These are phyloP conservation scores for Bufo bufo DNA, from an alignment of 2,113 vertebrate genomes.

Conservation along the genomic window DNA sequence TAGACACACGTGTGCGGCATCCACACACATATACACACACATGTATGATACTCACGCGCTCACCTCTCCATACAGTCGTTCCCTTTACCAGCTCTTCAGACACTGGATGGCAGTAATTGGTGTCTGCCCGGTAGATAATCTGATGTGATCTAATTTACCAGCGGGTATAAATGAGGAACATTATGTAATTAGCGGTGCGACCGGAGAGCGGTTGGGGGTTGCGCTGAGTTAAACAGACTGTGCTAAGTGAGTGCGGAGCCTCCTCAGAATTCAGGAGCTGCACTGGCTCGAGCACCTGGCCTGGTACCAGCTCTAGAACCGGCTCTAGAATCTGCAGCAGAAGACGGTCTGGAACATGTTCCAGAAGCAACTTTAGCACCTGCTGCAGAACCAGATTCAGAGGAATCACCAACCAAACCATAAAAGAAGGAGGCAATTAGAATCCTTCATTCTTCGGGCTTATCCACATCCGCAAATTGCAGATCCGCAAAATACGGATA, in stretches of 20 bases:
- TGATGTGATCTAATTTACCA: slow-evolving; percentile 77
- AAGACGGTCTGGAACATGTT: too few species aligned
- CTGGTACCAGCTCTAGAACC: too few species aligned
- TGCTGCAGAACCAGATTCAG: too few species aligned
- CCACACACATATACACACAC: background rate
- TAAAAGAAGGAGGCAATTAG: too few species aligned
- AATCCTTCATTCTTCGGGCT: too few species aligned
- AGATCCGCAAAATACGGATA: too few species aligned
- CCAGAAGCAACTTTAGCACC: too few species aligned
- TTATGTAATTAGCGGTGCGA: slow-evolving; percentile 78
- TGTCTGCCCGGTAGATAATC: slow-evolving; percentile 77
- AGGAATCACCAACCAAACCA: too few species aligned
- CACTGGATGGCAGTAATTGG: slow-evolving; percentile 80
- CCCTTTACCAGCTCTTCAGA: slow-evolving; percentile 75
- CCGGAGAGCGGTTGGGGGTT: slow-evolving; percentile 75
- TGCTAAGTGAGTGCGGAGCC: too few species aligned
- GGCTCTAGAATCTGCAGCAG: too few species aligned
- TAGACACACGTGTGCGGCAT: background rate
- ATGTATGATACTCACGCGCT: background rate
- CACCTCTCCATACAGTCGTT: slow-evolving; percentile 71
- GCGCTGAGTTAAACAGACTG: background rate
- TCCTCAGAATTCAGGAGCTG: too few species aligned
- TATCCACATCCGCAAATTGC: too few species aligned
- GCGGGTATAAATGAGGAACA: slow-evolving; percentile 79
- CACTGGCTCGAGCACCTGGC: background rate